Base-by-base conservation (phyloP, 2,888 invertebrate species). In the Nomada flava region DNA sequence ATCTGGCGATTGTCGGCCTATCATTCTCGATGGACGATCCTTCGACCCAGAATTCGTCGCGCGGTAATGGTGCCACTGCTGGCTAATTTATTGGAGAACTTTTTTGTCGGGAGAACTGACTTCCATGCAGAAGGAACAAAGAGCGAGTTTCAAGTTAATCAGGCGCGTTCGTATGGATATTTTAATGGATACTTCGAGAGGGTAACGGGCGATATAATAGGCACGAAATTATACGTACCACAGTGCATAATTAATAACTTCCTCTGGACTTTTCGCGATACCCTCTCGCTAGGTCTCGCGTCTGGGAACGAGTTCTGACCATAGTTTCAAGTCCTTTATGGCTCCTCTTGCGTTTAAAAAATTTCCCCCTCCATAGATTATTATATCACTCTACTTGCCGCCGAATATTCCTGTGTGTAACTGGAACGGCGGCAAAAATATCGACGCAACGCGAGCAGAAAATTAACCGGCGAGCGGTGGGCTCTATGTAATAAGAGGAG, bases 191-290 rank as follows among this genome's bases (percentile, higher is more conserved):
- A 36, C 36, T 36, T 36, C 36, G 36, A 36, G 36, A 7, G 44
- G 64, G 13, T 79, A 79, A 79, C 60, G 42, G 67, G 79, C 68
- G 55, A 64, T 65, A 26, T 57, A 64, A 79, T 29, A 50, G 55
- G 79, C 70, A 11, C 50, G 79, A 60, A 79, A 78, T 77, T 78
- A 79, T 2, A 71, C 59, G 52, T 47, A 23, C 79, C 47, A 57
- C 23, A 77, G 36, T 26, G 79, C 79, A 52, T 67, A 78, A 79
- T 79, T 78, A 79, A 78, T 62, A 63, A 79, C 71, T 71, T 78
- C 79, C 79, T 78, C 20, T 44, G 20, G 11, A 62, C 65, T 78
- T 78, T 42, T 60, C 53, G 26, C 20, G 71, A 63, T 65, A 55
- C 18, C 47, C 42, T 3, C 9, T 44, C 7, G 65, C 57, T 23